phyloP scores from a whole-genome alignment of 2,113 vertebrate genomes.

The Phalacrocorax aristotelis region DNA sequence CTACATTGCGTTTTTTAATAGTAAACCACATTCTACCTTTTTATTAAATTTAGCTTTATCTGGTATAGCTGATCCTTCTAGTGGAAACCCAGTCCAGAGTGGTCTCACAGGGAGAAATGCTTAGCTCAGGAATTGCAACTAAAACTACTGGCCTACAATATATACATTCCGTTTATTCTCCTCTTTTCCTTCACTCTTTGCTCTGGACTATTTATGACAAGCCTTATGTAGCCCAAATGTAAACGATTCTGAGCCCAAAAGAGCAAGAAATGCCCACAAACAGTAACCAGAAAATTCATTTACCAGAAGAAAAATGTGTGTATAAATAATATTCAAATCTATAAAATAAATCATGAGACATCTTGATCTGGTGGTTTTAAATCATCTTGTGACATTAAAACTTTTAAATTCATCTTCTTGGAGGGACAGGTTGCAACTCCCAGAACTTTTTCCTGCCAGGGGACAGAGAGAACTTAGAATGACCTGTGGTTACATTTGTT shows the following conservation, averaged over 20 bases:
- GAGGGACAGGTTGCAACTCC: not conserved
- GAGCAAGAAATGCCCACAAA: not conserved
- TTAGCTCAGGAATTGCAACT: not conserved
- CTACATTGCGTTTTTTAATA: not conserved
- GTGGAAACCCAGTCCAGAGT: not conserved
- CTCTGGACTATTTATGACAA: not conserved
- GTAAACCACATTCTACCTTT: not conserved
- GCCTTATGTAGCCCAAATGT: not conserved
- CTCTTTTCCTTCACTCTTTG: not conserved
- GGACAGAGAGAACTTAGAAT: not conserved
- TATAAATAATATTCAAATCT: not conserved
- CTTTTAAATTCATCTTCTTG: not conserved
- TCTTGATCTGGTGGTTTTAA: not conserved
- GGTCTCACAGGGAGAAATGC: not conserved
- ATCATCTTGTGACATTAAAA: conserved; percentile 30
- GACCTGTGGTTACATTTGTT: not conserved
- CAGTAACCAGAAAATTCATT: not conserved
- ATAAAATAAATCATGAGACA: not conserved
- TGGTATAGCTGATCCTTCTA: not conserved
- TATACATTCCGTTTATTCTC: not conserved
- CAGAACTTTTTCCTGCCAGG: not conserved
- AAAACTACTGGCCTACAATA: not conserved
- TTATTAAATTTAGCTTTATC: not conserved
- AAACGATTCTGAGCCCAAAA: not conserved
- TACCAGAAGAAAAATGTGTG: not conserved